Evolutionary conservation across 92 coral and sea anemone species (phyloP).

Genomic region (Nematostella vectensis): DNA sequence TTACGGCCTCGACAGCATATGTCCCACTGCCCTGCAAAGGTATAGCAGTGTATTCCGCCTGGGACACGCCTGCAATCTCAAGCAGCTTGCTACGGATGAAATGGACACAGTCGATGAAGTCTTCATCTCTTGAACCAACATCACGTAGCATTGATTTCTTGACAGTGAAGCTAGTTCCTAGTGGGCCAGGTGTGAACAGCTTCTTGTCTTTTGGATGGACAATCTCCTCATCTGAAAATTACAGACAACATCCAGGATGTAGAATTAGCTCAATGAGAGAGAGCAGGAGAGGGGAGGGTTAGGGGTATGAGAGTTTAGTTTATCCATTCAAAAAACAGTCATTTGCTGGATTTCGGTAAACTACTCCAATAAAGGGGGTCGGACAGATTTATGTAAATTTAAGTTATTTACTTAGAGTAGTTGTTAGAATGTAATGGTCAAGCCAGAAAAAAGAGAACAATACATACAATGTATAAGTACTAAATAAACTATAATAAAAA

Average conservation of each 20-base stretch:
- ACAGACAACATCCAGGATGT: too few species aligned
- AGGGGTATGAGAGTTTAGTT: too few species aligned
- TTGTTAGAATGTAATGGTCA: too few species aligned
- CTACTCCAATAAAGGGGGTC: neutral
- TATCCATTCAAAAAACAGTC: too few species aligned
- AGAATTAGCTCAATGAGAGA: too few species aligned
- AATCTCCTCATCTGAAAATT: slow-evolving; percentile 16
- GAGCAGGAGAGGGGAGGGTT: too few species aligned
- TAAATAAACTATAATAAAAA: too few species aligned
- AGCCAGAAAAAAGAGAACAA: too few species aligned
- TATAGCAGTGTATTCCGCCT: slow-evolving; percentile 56
- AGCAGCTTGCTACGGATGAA: slow-evolving; percentile 70
- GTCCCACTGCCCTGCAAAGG: slow-evolving; percentile 95
- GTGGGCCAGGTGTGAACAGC: slow-evolving; percentile 96
- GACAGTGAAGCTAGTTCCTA: slow-evolving; percentile 73
- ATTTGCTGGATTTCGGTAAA: neutral
- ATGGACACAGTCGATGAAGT: slow-evolving; percentile 63
- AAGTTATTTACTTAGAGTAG: too few species aligned
- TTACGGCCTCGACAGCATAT: slow-evolving; percentile 79
- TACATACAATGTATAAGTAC: too few species aligned
- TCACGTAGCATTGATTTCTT: slow-evolving; percentile 88
- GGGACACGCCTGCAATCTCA: slow-evolving; percentile 80
- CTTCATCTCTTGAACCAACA: slow-evolving; percentile 92
- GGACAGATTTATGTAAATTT: too few species aligned
- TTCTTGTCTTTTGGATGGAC: slow-evolving; percentile 66